A percentile compares a stretch with the other conserved stretches of the same genome.
Evolutionary conservation across 2,113 vertebrate species (phyloP).

Genomic region (Gallinago paraguaiae): DNA sequence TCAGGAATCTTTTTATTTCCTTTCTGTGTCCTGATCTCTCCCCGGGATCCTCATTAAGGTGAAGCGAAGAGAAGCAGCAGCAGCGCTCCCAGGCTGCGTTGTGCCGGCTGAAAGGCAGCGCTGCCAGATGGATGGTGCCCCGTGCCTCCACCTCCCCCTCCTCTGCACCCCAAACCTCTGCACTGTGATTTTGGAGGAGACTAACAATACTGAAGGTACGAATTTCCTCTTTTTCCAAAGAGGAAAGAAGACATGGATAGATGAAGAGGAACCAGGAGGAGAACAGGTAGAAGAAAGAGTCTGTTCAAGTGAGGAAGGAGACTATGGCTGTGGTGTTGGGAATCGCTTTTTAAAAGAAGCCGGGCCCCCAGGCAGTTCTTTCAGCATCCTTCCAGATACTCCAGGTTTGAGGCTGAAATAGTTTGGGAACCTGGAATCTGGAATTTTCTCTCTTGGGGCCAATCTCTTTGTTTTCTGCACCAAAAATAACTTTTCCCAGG

Average conservation of each 20-base stretch:
- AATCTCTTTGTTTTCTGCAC: neutral
- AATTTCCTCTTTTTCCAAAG: neutral
- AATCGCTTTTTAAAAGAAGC: neutral
- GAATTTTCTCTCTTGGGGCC: neutral
- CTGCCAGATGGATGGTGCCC: neutral
- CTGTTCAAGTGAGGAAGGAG: neutral
- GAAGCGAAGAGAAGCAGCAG: neutral
- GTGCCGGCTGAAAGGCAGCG: neutral
- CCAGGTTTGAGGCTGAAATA: neutral
- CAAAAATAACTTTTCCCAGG: neutral
- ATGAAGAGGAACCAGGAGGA: neutral
- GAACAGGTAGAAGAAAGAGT: neutral
- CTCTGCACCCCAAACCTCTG: neutral
- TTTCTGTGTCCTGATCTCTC: neutral
- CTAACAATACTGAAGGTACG: neutral
- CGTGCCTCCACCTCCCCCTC: neutral
- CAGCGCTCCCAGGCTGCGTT: neutral
- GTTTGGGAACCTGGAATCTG: neutral
- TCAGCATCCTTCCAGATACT: neutral
- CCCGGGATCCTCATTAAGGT: neutral
- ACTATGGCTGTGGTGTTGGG: neutral
- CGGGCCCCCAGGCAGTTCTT: neutral
- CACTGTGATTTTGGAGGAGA: neutral
- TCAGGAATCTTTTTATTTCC: neutral
- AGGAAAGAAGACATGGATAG: neutral